These are phyloP conservation scores for Monodelphis domestica DNA, from an alignment of 2,797 vertebrate species.

Conservation along the genomic window DNA sequence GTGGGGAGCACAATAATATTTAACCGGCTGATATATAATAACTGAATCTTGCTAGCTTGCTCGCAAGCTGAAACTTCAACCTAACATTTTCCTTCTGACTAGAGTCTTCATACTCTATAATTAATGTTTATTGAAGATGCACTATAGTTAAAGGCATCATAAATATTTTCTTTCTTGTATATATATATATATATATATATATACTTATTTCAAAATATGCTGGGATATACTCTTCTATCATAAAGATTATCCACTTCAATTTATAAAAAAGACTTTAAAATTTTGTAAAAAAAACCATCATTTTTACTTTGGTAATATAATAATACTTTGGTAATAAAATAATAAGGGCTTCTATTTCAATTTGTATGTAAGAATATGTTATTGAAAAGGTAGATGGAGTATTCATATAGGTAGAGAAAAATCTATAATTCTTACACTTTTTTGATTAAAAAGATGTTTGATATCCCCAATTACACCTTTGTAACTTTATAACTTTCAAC, in stretches of 20 bases:
- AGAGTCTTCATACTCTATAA: too few species aligned
- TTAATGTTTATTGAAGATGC: too few species aligned
- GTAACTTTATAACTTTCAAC: too few species aligned
- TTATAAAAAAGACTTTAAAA: not conserved
- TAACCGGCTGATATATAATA: not conserved
- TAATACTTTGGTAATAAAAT: not conserved
- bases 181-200: too few species aligned
- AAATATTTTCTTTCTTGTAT: not conserved
- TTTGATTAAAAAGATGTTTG: too few species aligned
- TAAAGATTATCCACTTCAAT: not conserved
- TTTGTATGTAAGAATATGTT: not conserved
- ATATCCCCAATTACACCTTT: too few species aligned
- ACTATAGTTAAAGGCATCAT: not conserved
- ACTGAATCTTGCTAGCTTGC: too few species aligned
- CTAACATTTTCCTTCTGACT: too few species aligned
- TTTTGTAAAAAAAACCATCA: not conserved
- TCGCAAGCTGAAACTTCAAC: too few species aligned
- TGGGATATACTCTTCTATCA: not conserved
- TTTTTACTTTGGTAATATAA: not conserved
- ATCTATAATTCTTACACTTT: too few species aligned
- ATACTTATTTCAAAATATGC: not conserved
- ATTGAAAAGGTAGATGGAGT: not conserved
- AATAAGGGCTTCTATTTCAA: not conserved
- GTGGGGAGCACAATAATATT: not conserved
- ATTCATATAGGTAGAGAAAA: too few species aligned